A percentile compares a stretch with the other conserved stretches of the same genome.
These are phyloP conservation scores for Pelagia noctiluca DNA, from an alignment of 30 jellyfish, hydroid and myxozoan genomes.

Conservation along the genomic window DNA sequence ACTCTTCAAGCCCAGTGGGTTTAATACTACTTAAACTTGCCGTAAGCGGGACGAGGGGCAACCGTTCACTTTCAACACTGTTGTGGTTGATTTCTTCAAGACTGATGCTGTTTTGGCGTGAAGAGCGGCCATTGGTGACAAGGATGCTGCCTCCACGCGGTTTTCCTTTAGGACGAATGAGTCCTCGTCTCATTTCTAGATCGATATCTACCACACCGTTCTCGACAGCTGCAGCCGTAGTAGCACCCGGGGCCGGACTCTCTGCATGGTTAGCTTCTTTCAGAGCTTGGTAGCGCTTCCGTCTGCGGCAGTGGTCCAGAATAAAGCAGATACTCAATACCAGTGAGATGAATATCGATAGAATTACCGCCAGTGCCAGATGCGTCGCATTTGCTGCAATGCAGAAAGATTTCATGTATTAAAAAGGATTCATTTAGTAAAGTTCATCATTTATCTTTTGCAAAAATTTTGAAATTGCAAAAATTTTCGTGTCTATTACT, in stretches of 20 bases:
- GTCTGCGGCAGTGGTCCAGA: constrained; percentile 94
- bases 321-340: constrained; percentile 79
- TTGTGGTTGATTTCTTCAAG: constrained; percentile 55
- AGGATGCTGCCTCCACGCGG: constrained; percentile 38
- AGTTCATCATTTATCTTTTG: too few relatives aligned
- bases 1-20: constrained; percentile 27
- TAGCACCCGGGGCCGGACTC: constrained; percentile 7
- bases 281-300: constrained; percentile 36
- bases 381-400: constrained; percentile 84
- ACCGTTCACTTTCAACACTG: constrained; percentile 28
- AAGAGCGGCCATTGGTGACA: constrained; percentile 50
- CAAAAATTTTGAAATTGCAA: too few relatives aligned
- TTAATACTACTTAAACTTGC: constrained; percentile 19
- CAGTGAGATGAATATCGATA: constrained; percentile 83
- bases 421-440: too few relatives aligned
- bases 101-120: constrained; percentile 38
- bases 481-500: too few relatives aligned
- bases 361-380: constrained; percentile 75
- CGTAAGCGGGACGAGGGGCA: constrained; percentile 58
- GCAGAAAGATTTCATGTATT: not conserved
- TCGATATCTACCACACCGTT: constrained; percentile 53
- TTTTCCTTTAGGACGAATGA: constrained; percentile 46
- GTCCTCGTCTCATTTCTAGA: constrained; percentile 31
- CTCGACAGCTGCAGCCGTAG: constrained; percentile 20
- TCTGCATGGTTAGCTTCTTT: constrained; percentile 42